Evolutionary conservation across 2,113 vertebrate genomes (phyloP), one percentile per base, ranked within the genome.

Genomic region (Verasper variegatus): DNA sequence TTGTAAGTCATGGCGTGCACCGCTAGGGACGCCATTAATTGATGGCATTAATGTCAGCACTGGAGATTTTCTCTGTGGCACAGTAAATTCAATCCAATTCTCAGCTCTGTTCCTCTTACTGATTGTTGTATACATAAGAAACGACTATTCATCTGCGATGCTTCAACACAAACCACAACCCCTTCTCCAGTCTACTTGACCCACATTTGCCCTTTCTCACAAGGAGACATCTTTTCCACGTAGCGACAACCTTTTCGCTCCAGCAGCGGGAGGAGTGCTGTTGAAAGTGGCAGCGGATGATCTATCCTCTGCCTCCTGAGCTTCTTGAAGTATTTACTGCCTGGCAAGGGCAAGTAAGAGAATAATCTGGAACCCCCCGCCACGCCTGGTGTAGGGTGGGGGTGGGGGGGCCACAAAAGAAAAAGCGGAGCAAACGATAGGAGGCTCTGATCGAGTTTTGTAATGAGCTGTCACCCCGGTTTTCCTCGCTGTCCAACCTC

Each of bases 241-340:
- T 27, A 0, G 26, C 59, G 1, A 18, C n/a, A 42, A 78, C 70
- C 42, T 59, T 69, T 61, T 51, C 49, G 17, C 69, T 47, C 55
- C 14, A 20, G 79, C 45, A 0, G 56, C 0, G 17, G 67, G 17
- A n/a, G 35, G 49, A 78, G 65, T 13, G 71, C 45, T 74, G 68
- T 47, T 68, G 42, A 71, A 67, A 64, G 82, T 66, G 71, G 80
- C 86, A 74, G 85, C 82, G 75, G 86, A 79, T 84, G 81, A 83
- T 86, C 71, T 79, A 80, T 81, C 81, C 81, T 87, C 71, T 63
- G 72, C 71, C 71, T 74, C 27, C 68, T 65, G 76, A 89, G 76
- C 84, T 66, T 63, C 74, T 89, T 86, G 76, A 85, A 82, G 86
- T 84, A 82, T 91, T 91, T 88, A 89, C 86, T 88, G 71, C 78